Conservation (phyloP, 2,888 invertebrate genomes). For the Pardosa pseudoannulata region DNA sequence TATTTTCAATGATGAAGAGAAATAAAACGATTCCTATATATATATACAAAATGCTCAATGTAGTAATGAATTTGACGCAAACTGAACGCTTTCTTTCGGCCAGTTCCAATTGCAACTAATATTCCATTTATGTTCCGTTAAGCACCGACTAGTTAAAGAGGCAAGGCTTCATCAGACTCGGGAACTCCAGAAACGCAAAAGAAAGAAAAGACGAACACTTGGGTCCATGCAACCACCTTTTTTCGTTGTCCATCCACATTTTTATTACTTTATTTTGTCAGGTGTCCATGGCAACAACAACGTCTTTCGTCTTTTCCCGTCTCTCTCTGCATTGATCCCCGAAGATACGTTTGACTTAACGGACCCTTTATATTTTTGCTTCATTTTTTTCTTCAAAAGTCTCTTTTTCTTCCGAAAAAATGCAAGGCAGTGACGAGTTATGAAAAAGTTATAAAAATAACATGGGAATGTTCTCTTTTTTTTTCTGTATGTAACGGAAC, state of each 20-base stretch:
- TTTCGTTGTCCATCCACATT: not conserved
- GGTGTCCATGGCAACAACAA: too few relatives aligned
- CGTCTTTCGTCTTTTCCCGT: not conserved
- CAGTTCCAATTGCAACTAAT: conserved; percentile 53
- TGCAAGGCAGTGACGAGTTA: conserved; percentile 68
- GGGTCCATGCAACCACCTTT: too few relatives aligned
- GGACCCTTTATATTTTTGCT: not conserved
- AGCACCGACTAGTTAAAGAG: conserved; percentile 67
- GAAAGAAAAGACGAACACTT: not conserved
- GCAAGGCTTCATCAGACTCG: conserved; percentile 42
- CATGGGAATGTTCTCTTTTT: conserved; percentile 62
- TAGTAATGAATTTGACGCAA: conserved; percentile 63
- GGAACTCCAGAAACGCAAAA: conserved; percentile 1
- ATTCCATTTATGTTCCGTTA: conserved; percentile 51
- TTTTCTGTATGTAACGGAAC: conserved; percentile 14
- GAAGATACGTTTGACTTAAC: conserved; percentile 6
- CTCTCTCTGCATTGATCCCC: not conserved
- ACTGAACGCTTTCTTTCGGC: conserved; percentile 46
- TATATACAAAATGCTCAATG: conserved; percentile 55
- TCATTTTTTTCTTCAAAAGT: too few relatives aligned
- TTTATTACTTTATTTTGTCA: not conserved
- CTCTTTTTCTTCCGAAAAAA: conserved; percentile 1
- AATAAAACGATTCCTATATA: conserved; percentile 57
- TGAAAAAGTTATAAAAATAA: conserved; percentile 68
- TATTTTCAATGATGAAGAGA: conserved; percentile 36